phyloP scores from a whole-genome alignment of 2,888 invertebrate genomes.

The Dryobota labecula region DNA sequence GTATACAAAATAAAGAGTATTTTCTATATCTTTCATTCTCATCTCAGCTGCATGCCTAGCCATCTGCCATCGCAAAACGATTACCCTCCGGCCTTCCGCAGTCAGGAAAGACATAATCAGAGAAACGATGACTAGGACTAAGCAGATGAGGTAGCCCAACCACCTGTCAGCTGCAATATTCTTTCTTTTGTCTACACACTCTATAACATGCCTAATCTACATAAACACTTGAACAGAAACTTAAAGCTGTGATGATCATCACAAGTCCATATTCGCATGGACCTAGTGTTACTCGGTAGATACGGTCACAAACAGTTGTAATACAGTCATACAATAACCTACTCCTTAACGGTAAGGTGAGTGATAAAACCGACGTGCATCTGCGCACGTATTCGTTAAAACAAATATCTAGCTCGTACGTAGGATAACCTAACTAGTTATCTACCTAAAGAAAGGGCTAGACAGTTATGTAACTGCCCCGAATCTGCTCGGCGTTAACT shows the following conservation, averaged over 20 bases:
- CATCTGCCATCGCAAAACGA: background rate
- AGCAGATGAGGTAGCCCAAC: background rate
- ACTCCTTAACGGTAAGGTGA: constrained; percentile 1
- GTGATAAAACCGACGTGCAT: constrained; percentile 32
- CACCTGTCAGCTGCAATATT: constrained; percentile 16
- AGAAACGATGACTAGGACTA: background rate
- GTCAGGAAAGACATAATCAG: background rate
- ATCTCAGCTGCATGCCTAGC: too few species aligned
- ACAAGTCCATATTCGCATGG: background rate
- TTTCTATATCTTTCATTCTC: too few species aligned
- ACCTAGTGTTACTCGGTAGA: background rate
- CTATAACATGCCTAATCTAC: background rate
- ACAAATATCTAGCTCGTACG: background rate
- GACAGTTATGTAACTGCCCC: background rate
- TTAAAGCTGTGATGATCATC: background rate
- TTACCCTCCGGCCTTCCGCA: background rate
- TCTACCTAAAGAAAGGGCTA: background rate
- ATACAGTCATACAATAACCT: constrained; percentile 1
- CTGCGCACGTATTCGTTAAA: constrained; percentile 38
- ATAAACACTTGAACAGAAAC: background rate
- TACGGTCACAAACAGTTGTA: background rate
- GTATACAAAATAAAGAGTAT: too few species aligned
- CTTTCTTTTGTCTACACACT: constrained; percentile 9
- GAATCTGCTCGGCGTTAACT: background rate
- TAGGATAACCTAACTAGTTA: background rate